Evolutionary conservation across 2,113 vertebrate genomes (phyloP).

Genomic region (Tetraodon nigroviridis): DNA sequence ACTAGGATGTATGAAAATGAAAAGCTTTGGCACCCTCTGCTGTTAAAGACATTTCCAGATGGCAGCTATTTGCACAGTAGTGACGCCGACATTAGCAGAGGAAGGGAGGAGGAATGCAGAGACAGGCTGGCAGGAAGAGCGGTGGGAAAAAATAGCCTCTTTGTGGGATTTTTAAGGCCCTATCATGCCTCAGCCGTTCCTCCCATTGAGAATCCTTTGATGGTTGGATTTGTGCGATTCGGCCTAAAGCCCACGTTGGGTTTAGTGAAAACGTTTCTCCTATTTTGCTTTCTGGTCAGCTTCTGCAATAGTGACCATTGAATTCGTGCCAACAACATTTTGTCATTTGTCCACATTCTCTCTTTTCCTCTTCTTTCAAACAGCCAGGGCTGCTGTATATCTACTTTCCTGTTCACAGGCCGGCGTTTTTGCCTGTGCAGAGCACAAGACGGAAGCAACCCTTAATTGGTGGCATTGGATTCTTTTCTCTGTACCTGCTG

Average conservation of each 20-base stretch:
- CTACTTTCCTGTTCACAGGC: constrained; percentile 4
- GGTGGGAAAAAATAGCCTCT: constrained; percentile 10
- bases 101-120: constrained; percentile 32
- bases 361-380: constrained; percentile 26
- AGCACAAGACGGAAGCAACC: constrained; percentile 58
- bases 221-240: background rate
- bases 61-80: constrained; percentile 48
- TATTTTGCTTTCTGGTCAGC: constrained; percentile 12
- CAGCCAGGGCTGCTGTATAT: constrained; percentile 63
- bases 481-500: constrained; percentile 54
- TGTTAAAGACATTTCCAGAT: constrained; percentile 71
- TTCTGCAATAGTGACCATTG: constrained; percentile 42
- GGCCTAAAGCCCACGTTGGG: background rate
- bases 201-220: constrained; percentile 3
- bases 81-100: constrained; percentile 27
- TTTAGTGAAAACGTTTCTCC: constrained; percentile 9
- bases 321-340: constrained; percentile 42
- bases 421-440: constrained; percentile 41
- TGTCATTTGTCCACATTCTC: constrained; percentile 44
- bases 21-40: constrained; percentile 83
- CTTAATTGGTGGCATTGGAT: constrained; percentile 69
- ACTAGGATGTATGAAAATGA: constrained; percentile 55
- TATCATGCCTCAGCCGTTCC: constrained; percentile 17
- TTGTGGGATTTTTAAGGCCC: constrained; percentile 14
- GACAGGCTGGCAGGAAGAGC: constrained; percentile 18